Base-by-base conservation (phyloP, 2,888 invertebrate genomes). In the Catocala sponsa region DNA sequence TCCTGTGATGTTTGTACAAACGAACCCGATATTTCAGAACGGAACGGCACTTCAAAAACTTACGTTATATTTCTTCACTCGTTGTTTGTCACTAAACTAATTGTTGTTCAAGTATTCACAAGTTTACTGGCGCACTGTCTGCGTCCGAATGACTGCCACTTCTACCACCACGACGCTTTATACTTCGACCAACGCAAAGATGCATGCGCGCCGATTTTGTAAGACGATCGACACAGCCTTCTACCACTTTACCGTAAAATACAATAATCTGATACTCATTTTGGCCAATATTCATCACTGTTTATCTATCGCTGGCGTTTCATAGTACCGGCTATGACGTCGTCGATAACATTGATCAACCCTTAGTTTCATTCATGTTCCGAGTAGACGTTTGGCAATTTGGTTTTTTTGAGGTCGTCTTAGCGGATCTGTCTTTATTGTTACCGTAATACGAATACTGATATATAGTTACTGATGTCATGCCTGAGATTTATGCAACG, bases 181-280 rank as follows among this genome's bases (percentile, higher is more conserved):
- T 94, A 94, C 91, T 89, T 93, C 89, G 88, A 91, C 89, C 90
- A 86, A 85, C 82, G 83, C 84, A 92, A 94, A 94, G 93, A 91
- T 88, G 92, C 87, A 90, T 82, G 89, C 89, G 72, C 83, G 73
- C 79, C 77, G 94, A 91, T 94, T 94, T 94, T 93, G 94, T 92
- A 94, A 94, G 94, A 92, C 90, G 84, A 80, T 84, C 82, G 82
- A 82, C 84, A 79, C 84, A 82, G 84, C 78, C 92, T 83, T 82
- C 78, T 94, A 94, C 94, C 89, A 92, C 82, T 70, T 68, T 63
- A 86, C 78, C 55, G 63, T 59, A 68, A 41, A 68, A 70, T 9
- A 67, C 52, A 49, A 46, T 59, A 59, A 62, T 63, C 59, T 63
- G 48, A 68, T 68, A 64, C 55, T 56, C 54, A 68, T 80, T 67